Percentiles rank a stretch among this genome's conserved stretches.
Evolutionary conservation across 37 sponge, comb jelly and placozoan genomes (phyloP).

Genomic region (Halisarca cf. caerulea): DNA sequence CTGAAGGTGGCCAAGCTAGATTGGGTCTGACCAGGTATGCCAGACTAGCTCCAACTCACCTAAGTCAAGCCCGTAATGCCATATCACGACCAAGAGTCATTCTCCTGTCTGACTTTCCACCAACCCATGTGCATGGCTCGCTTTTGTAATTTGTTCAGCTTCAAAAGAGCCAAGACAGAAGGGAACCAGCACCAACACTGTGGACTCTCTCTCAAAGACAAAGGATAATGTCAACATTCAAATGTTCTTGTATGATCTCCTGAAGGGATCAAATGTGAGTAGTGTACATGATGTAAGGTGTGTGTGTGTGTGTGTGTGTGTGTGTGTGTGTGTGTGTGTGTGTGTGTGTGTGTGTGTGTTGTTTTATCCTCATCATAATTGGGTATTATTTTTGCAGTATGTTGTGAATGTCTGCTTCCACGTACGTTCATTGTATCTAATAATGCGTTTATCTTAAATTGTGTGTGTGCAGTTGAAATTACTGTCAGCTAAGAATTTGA

Average conservation of each 20-base stretch:
- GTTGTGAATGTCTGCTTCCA: too few species aligned
- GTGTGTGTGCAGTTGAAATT: slow-evolving; percentile 43
- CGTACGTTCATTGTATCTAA: too few species aligned
- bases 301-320: slow-evolving; percentile 21
- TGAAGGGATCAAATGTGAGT: not conserved
- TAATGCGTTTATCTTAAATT: too few species aligned
- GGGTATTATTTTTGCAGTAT: not conserved
- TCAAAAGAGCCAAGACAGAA: not conserved
- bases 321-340: slow-evolving; percentile 1
- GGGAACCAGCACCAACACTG: not conserved
- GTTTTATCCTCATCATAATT: not conserved
- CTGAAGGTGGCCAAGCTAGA: too few species aligned
- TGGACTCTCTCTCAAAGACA: not conserved
- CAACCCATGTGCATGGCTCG: too few species aligned
- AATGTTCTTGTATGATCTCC: not conserved
- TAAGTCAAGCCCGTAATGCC: too few species aligned
- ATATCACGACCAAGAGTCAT: too few species aligned
- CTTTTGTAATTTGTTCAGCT: not conserved
- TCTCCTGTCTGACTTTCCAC: too few species aligned
- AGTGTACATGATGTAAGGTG: not conserved
- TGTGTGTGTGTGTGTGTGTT: not conserved
- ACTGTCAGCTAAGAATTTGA: slow-evolving; percentile 72
- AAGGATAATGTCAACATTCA: not conserved
- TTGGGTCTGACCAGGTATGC: too few species aligned
- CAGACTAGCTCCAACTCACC: too few species aligned